Evolutionary conservation across 53 echinoderm and acorn worm species (phyloP), one percentile per base, ranked within the genome.

Genomic region (Echinarachnius parma): DNA sequence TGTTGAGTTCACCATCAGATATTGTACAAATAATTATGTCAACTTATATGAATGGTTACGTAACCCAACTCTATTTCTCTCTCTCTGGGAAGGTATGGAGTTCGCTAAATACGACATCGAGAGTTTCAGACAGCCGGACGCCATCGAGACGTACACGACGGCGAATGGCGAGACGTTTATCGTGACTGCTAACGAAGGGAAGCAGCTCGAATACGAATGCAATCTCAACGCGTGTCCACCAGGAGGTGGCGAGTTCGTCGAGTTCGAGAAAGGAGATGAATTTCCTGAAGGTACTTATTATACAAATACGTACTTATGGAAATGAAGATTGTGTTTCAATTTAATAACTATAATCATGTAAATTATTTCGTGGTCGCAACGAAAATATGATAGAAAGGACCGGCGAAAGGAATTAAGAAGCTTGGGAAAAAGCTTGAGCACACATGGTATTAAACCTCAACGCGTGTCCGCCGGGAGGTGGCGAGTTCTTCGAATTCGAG

Each of bases 131-230:
- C 89, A 89, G 22, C 84, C 89, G 16, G 89, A 89, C 28, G 61
- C 80, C 16, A 89, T 89, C 33, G 76, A 82, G 21, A 74, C 59
- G 39, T 77, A 80, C 54, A 75, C 60, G 53, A 70, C 80, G 13
- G 44, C 75, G 4, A 60, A 80, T 14, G 89, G 89, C 32, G 47
- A 53, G 4, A 76, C 76, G 21, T 89, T 80, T 31, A 60, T 89
- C 54, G 25, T 80, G 28, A 89, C 89, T 10, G 84, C 76, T 1
- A 89, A 89, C 59, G 89, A 89, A 52, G 89, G 89, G 31, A 76
- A 82, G 14, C 61, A 69, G 25, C 16, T 78, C 4, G 78, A 71
- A 45, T 87, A 77, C 30, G 46, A 61, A 20, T 71, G 32, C 24
- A 67, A 61, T 2, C 39, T 67, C 16, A 24, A 48, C 27, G 55